Evolutionary conservation across 1,140 invertebrate species (phyloP).

Genomic region (Drosophila rhopaloa): DNA sequence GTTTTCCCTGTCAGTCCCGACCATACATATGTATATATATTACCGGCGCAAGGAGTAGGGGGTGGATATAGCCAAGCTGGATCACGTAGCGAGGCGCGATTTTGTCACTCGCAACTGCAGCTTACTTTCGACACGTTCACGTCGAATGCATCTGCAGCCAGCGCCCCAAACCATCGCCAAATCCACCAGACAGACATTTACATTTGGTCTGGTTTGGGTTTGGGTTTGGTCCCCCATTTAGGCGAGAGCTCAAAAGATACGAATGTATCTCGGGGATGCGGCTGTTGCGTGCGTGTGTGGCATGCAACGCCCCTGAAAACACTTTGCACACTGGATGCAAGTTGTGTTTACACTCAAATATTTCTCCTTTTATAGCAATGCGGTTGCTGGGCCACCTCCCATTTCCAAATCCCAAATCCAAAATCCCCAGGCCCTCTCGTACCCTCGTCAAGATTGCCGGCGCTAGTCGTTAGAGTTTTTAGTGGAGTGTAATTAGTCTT

Average conservation of each 20-base stretch:
- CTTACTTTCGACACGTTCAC: slow-evolving; percentile 62
- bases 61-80: slow-evolving; percentile 9
- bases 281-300: slow-evolving; percentile 44
- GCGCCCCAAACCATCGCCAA: slow-evolving; percentile 9
- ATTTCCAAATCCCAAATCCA: neutral
- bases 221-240: slow-evolving; percentile 3
- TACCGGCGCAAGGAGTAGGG: neutral
- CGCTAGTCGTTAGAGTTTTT: slow-evolving; percentile 71
- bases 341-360: slow-evolving; percentile 71
- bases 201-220: slow-evolving; percentile 35
- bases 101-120: slow-evolving; percentile 68
- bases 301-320: slow-evolving; percentile 77
- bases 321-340: slow-evolving; percentile 59
- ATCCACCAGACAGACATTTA: slow-evolving; percentile 49
- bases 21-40: slow-evolving; percentile 36
- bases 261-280: slow-evolving; percentile 49
- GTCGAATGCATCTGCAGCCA: slow-evolving; percentile 65
- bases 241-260: slow-evolving; percentile 45
- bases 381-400: slow-evolving; percentile 37
- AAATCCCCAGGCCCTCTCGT: neutral
- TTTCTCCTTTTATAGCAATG: slow-evolving; percentile 67
- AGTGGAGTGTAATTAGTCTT: slow-evolving; percentile 74
- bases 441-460: slow-evolving; percentile 55
- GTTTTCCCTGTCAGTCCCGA: slow-evolving; percentile 50
- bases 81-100: slow-evolving; percentile 68